Percentiles rank a stretch among this genome's conserved stretches.
Conservation (phyloP, 2,797 vertebrate genomes). For the Selene dorsalis region DNA sequence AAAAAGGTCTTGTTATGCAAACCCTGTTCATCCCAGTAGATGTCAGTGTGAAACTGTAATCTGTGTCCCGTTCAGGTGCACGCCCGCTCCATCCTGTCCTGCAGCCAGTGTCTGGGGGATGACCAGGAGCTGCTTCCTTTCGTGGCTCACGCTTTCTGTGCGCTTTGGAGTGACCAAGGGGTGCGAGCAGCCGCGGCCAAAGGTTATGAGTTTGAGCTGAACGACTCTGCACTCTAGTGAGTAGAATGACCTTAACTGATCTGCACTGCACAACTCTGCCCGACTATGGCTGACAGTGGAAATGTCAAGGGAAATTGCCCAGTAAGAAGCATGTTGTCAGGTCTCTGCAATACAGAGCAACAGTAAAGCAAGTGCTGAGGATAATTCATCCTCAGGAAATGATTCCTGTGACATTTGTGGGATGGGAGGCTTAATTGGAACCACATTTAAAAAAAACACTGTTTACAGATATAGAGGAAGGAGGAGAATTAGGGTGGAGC, state of each 20-base stretch:
- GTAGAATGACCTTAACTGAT: conserved; percentile 62
- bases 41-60: conserved; percentile 59
- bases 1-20: conserved; percentile 11
- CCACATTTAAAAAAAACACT: conserved; percentile 41
- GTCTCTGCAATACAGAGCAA: conserved; percentile 37
- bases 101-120: conserved; percentile 80
- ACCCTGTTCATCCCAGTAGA: conserved; percentile 59
- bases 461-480: conserved; percentile 38
- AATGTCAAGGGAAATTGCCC: conserved; percentile 63
- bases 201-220: conserved; percentile 84
- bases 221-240: conserved; percentile 88
- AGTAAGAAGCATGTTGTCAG: conserved; percentile 20
- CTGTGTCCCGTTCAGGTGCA: conserved; percentile 67
- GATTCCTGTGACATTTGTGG: conserved; percentile 65
- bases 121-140: conserved; percentile 84
- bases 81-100: conserved; percentile 83
- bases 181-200: conserved; percentile 77
- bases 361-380: conserved; percentile 22
- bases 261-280: neutral
- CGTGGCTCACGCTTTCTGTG: conserved; percentile 79
- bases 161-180: conserved; percentile 84
- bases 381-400: conserved; percentile 55
- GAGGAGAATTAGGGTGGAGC: neutral
- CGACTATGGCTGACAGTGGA: conserved; percentile 41
- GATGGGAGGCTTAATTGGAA: conserved; percentile 55